Base-by-base conservation (phyloP, 2,113 vertebrate genomes). In the Sminthopsis crassicaudata region DNA sequence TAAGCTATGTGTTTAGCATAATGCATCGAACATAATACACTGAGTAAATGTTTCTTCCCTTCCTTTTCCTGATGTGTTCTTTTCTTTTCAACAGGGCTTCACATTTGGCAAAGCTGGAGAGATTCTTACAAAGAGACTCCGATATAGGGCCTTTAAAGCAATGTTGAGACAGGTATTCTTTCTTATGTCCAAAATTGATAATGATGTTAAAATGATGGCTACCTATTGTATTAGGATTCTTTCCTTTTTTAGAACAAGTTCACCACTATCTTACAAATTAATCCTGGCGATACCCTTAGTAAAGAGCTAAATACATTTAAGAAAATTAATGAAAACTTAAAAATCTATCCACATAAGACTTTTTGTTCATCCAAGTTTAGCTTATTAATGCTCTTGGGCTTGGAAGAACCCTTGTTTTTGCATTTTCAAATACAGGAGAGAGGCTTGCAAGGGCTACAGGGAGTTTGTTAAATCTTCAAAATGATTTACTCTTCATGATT, bases 91-190 rank as follows among this genome's bases (percentile, higher is more conserved):
- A 92, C 94, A 99, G 99, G 99, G 99, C 46, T 99, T 94, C 97
- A 98, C 98, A 60, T 99, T 99, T 98, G 99, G 99, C 92, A 99
- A 99, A 98, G 99, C 99, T 89, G 99, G 99, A 97, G 99, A 99
- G 98, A 98, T 99, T 97, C 99, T 99, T 95, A 99, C 99, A 92
- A 98, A 99, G 98, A 99, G 99, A 50, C 98, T 99, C 90, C 99
- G 99, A 91, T 99, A 99, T 53, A 92, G 95, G 96, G 99, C 99
- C 60, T 99, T 99, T 96, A 99, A 98, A 94, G 98, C 99, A 91
- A 99, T 99, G 99, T 98, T 99, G 98, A 99, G 99, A 99, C 99
- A 99, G 99, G 99, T 99, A 98, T 88, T 84, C 95, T 89, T 53
- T 88, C 22, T 0, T 6, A 25, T 92, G 19, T 84, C 26, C 19